Evolutionary conservation across 2,113 vertebrate genomes (phyloP).

Genomic region (Lynx canadensis): DNA sequence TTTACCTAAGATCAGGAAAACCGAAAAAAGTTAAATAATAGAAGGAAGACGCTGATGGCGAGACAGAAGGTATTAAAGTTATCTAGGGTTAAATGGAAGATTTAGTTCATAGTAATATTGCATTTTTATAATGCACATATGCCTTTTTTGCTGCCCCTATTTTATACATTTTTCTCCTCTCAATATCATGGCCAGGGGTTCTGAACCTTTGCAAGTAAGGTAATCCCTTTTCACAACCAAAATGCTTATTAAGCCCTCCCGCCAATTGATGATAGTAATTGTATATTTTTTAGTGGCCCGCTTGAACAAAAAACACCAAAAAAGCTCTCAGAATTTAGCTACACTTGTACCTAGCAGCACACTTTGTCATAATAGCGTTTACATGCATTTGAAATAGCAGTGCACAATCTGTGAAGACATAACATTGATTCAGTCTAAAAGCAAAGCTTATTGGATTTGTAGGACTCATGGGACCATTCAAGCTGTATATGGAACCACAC

Average conservation of each 20-base stretch:
- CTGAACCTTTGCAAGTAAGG: background rate
- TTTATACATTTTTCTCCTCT: slow-evolving; percentile 5
- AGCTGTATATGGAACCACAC: background rate
- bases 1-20: slow-evolving; percentile 48
- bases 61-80: background rate
- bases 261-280: background rate
- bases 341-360: background rate
- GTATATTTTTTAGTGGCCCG: background rate
- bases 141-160: background rate
- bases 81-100: background rate
- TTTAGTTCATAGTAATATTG: background rate
- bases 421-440: background rate
- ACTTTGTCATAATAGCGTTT: background rate
- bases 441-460: background rate
- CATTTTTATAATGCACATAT: background rate
- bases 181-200: background rate
- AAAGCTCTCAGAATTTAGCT: background rate
- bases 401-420: background rate
- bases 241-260: background rate
- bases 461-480: background rate
- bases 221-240: background rate
- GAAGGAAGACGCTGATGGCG: background rate
- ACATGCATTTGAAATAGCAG: background rate
- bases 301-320: background rate
- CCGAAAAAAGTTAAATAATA: background rate